Conservation (phyloP, 1,140 invertebrate genomes). For the Cyphomyrmex costatus region DNA sequence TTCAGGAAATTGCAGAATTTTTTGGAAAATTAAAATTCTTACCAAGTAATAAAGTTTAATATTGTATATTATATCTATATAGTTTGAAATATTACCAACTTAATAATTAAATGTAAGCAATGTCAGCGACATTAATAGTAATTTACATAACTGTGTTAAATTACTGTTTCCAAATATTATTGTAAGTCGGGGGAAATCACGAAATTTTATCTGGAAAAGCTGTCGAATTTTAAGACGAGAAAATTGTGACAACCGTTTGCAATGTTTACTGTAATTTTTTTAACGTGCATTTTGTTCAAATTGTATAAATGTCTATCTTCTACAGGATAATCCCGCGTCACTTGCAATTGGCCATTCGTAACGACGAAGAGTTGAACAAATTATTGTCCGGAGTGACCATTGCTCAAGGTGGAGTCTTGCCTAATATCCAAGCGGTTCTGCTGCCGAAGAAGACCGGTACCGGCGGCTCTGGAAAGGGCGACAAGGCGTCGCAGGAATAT, state of each 20-base stretch:
- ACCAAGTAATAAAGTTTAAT: too few species aligned
- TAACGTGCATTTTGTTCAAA: not conserved
- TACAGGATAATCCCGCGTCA: slow-evolving; percentile 92
- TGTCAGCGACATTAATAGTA: too few species aligned
- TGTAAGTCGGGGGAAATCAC: too few species aligned
- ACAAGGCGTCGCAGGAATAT: slow-evolving; percentile 80
- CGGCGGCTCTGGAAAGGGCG: slow-evolving; percentile 75
- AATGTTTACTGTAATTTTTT: not conserved
- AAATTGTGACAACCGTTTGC: not conserved
- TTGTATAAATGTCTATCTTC: not conserved
- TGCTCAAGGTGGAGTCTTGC: slow-evolving; percentile 92
- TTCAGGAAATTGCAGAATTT: too few species aligned
- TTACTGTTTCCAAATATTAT: too few species aligned
- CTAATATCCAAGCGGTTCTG: slow-evolving; percentile 91
- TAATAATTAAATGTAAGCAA: too few species aligned
- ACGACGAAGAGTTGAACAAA: slow-evolving; percentile 94
- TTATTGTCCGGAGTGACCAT: slow-evolving; percentile 93
- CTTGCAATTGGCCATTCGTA: slow-evolving; percentile 92
- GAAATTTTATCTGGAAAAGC: too few species aligned
- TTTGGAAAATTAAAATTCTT: too few species aligned
- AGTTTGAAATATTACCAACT: not conserved
- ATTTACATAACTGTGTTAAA: too few species aligned
- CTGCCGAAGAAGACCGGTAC: slow-evolving; percentile 90
- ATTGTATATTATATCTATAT: too few species aligned
- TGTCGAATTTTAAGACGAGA: too few species aligned